Evolutionary conservation across 2,113 vertebrate species (phyloP), one percentile per base, ranked within the genome.

Genomic region (Meles meles): DNA sequence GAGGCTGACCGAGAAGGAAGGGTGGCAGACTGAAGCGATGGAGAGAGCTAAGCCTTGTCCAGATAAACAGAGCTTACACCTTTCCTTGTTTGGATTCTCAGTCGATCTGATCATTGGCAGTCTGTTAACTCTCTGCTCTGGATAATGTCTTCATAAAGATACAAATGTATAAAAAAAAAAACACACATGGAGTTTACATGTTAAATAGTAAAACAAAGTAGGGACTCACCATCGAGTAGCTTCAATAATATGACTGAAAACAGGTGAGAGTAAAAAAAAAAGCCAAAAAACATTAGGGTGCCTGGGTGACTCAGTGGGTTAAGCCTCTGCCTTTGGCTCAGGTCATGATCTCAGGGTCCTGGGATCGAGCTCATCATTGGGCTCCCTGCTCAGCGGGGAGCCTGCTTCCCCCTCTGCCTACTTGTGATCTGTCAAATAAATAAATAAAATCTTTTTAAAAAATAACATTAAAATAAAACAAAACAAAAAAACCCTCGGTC

Each of bases 11-110:
- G 2, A 42, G 69, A 17, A 1, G 4, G 12, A 15, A 67, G 20
- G 9, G 27, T 77, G 47, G 27, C 14, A 13, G 20, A 5, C 12
- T 8, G 1, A 2, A 29, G 52, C 0, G 3, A 27, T 11, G 18
- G 4, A n/a, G 3, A 1, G 7, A 52, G 6, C 15, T 27, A 31
- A 0, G 15, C 6, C 11, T 17, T 14, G 17, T 29, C n/a, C 13
- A 7, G n/a, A 20, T 34, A 4, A 34, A 20, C 2, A 0, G 31
- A 31, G 11, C 20, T 79, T 29, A 27, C 9, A 6, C 1, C 9
- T 15, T 1, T 3, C 69, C 89, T 44, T 44, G 37, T 18, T 80
- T 27, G 39, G 31, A 57, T 18, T 7, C 7, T 21, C 8, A 0
- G 8, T 76, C 25, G 8, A 6, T 29, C 61, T 25, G 37, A 20